phyloP scores from a whole-genome alignment of 2,113 vertebrate genomes.

The Gallinago jamesoni region DNA sequence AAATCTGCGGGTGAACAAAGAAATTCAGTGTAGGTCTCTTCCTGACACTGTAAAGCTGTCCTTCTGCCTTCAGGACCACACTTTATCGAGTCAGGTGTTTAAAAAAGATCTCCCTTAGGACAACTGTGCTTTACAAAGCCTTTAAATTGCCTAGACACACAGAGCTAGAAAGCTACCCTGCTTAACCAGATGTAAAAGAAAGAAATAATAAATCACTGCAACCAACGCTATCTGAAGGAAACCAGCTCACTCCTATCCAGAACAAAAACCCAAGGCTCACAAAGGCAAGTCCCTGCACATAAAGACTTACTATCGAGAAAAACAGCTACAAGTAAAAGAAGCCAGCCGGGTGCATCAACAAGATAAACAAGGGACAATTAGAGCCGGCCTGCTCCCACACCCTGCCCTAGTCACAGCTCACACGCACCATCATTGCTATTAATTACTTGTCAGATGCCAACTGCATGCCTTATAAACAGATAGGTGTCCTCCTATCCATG shows the following conservation, averaged over 20 bases:
- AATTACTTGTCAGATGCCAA: conserved; percentile 34
- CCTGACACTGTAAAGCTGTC: not conserved
- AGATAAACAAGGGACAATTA: conserved; percentile 66
- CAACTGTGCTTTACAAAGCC: not conserved
- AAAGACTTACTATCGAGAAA: conserved; percentile 34
- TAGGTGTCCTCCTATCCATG: not conserved
- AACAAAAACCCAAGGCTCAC: not conserved
- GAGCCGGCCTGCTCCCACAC: conserved; percentile 23
- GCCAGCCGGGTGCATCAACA: not conserved
- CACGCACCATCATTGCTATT: conserved; percentile 8
- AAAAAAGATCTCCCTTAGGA: not conserved
- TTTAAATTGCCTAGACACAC: not conserved
- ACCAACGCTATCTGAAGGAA: not conserved
- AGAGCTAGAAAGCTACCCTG: not conserved
- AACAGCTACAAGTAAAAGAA: conserved; percentile 35
- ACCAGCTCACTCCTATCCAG: not conserved
- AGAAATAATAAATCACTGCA: not conserved
- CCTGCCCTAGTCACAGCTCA: conserved; percentile 48
- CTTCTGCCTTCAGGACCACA: conserved; percentile 1
- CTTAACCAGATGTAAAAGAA: not conserved
- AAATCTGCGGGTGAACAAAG: conserved; percentile 11
- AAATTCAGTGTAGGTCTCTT: not conserved
- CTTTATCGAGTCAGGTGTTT: not conserved
- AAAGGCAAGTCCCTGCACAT: not conserved
- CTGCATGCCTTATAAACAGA: conserved; percentile 13